A percentile compares a stretch with the other conserved stretches of the same genome.
Evolutionary conservation across 2,888 invertebrate species (phyloP).

Genomic region (Synergus itoensis): DNA sequence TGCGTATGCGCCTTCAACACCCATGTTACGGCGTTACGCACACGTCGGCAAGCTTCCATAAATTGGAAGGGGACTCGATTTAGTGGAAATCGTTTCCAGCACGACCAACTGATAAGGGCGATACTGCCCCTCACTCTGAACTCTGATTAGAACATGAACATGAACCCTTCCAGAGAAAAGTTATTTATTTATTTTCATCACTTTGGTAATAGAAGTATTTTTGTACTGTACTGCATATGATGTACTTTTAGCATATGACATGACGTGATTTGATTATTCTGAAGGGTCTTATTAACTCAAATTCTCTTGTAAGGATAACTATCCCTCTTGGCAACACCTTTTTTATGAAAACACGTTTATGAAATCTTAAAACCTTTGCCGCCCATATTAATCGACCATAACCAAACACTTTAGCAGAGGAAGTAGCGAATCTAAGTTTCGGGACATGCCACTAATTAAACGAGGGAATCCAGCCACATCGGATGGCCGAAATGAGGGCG

Average conservation of each 20-base stretch:
- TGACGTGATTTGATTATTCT: too few species aligned
- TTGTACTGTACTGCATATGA: neutral
- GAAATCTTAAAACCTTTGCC: conserved; percentile 35
- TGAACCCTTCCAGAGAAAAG: neutral
- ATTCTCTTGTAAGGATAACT: neutral
- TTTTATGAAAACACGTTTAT: conserved; percentile 5
- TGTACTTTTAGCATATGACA: neutral
- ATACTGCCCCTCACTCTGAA: conserved; percentile 32
- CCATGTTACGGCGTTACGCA: conserved; percentile 24
- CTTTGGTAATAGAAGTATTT: neutral
- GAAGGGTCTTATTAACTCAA: neutral
- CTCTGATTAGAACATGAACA: conserved; percentile 35
- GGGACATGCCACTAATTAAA: conserved; percentile 63
- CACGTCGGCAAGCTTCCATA: conserved; percentile 51
- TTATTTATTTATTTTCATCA: neutral
- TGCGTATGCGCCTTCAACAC: conserved; percentile 56
- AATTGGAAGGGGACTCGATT: conserved; percentile 58
- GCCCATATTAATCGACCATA: neutral
- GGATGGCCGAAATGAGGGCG: conserved; percentile 53
- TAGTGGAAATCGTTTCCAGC: conserved; percentile 48
- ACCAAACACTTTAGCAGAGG: neutral
- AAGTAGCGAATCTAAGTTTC: conserved; percentile 13
- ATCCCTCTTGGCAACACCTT: neutral
- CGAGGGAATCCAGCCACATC: conserved; percentile 56
- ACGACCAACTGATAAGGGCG: conserved; percentile 45